phyloP scores from a whole-genome alignment of 2,113 vertebrate genomes.

The Galbula dea region DNA sequence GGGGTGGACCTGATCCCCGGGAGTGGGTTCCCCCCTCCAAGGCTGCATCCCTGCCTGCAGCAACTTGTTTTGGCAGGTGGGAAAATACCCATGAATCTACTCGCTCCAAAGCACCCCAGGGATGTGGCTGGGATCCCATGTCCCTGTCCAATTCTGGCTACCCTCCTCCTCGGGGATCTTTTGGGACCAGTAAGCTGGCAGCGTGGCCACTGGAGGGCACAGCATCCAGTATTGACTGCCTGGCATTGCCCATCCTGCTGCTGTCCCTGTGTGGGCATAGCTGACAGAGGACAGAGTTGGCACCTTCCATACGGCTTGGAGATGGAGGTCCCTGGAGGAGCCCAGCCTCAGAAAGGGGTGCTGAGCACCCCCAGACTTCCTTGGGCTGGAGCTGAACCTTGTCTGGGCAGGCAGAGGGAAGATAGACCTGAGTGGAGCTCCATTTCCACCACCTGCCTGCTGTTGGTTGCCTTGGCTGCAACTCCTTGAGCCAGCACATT shows the following conservation, averaged over 20 bases:
- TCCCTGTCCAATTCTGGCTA: background rate
- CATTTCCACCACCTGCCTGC: background rate
- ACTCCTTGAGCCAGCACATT: background rate
- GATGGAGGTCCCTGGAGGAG: background rate
- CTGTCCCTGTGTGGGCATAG: fast-evolving
- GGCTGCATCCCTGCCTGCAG: background rate
- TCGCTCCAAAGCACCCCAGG: background rate
- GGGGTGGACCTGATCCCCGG: background rate
- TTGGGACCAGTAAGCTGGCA: background rate
- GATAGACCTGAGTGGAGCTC: background rate
- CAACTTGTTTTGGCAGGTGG: background rate
- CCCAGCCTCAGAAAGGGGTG: background rate
- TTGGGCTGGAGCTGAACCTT: background rate
- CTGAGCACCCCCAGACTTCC: background rate
- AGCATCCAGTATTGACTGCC: background rate
- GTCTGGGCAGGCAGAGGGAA: fast-evolving
- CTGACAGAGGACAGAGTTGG: background rate
- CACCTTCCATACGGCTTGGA: background rate
- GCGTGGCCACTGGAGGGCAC: background rate
- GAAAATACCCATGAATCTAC: fast-evolving
- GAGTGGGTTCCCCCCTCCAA: fast-evolving
- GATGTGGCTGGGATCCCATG: too few species aligned
- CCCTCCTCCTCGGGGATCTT: fast-evolving
- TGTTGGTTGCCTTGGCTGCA: background rate
- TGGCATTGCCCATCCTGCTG: background rate